Conservation (phyloP, 2,888 invertebrate genomes). For the Scaptomyza flava region DNA sequence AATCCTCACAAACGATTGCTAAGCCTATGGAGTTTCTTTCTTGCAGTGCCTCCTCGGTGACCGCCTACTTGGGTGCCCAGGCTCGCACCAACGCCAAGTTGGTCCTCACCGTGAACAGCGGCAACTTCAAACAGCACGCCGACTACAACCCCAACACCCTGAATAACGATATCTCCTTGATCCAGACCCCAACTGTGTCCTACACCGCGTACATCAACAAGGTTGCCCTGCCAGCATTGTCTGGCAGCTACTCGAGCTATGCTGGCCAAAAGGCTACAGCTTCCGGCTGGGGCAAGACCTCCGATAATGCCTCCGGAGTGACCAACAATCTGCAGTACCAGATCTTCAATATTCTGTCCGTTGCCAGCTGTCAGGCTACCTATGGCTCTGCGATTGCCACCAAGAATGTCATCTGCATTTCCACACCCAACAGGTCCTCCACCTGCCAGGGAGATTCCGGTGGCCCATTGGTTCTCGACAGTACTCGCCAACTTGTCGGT, state of each 20-base stretch:
- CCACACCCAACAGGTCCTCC: conserved; percentile 62
- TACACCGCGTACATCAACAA: conserved; percentile 47
- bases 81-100: conserved; percentile 67
- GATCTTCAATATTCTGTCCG: conserved; percentile 72
- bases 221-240: conserved; percentile 54
- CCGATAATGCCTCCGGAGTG: conserved; percentile 60
- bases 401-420: conserved; percentile 66
- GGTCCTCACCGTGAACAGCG: conserved; percentile 58
- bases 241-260: conserved; percentile 71
- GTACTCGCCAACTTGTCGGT: conserved; percentile 60
- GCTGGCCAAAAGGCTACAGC: conserved; percentile 77
- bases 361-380: conserved; percentile 67
- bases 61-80: conserved; percentile 71
- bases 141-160: conserved; percentile 64
- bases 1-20: not conserved
- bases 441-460: conserved; percentile 82
- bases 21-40: not conserved
- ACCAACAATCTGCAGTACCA: conserved; percentile 79
- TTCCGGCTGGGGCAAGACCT: conserved; percentile 85
- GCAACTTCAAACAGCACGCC: conserved; percentile 81
- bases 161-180: conserved; percentile 78
- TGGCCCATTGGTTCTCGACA: conserved; percentile 71
- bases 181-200: conserved; percentile 55
- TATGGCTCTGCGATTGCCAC: conserved; percentile 53
- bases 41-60: conserved; percentile 65